These are phyloP conservation scores for Ladona fulva DNA, from an alignment of 1,140 invertebrate species.

Conservation along the genomic window DNA sequence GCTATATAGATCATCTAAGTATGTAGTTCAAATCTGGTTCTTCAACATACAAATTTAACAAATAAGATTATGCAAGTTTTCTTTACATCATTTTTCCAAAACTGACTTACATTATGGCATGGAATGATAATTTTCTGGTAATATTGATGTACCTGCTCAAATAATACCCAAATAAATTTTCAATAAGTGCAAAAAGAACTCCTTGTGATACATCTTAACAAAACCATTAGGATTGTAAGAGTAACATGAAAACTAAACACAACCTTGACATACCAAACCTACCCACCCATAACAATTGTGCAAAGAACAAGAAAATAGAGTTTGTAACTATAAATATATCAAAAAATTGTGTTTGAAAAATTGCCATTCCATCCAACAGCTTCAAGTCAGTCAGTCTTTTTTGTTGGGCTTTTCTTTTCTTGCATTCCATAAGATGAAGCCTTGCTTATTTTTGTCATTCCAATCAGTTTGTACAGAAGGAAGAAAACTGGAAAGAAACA, in stretches of 20 bases:
- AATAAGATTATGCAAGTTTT: not conserved
- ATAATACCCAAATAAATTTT: not conserved
- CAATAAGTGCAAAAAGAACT: too few relatives aligned
- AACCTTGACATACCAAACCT: too few relatives aligned
- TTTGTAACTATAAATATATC: not conserved
- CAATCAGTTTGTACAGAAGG: constrained; percentile 66
- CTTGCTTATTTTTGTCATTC: constrained; percentile 74
- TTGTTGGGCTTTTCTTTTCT: not conserved
- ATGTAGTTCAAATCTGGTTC: not conserved
- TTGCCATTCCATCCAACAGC: not conserved
- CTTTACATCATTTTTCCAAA: too few relatives aligned
- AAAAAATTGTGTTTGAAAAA: not conserved
- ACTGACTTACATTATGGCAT: not conserved
- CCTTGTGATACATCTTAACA: too few relatives aligned
- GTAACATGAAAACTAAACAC: too few relatives aligned
- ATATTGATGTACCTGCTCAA: not conserved
- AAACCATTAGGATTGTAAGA: too few relatives aligned
- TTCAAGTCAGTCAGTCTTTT: constrained; percentile 14
- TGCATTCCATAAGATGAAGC: constrained; percentile 64
- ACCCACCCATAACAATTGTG: not conserved
- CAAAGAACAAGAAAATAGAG: not conserved
- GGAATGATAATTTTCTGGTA: not conserved
- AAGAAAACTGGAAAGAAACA: constrained; percentile 59
- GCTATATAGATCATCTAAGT: not conserved
- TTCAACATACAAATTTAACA: not conserved